These are phyloP conservation scores for Synergus japonicus DNA, from an alignment of 2,888 invertebrate species.

Conservation along the genomic window DNA sequence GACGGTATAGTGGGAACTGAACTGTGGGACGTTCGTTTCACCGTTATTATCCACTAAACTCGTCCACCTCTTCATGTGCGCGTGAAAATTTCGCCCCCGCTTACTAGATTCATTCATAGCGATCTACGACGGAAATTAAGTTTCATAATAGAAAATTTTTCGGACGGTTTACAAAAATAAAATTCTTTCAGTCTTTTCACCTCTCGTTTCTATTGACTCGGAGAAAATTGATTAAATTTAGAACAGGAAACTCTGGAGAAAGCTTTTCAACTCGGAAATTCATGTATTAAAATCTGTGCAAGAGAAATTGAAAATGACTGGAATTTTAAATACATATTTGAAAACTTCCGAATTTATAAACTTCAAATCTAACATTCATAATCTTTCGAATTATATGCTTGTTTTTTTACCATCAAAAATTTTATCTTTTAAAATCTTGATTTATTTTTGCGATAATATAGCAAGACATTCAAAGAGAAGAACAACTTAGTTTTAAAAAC, in stretches of 20 bases:
- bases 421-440: neutral
- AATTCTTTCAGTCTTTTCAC: neutral
- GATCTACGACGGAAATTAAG: conserved; percentile 22
- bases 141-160: neutral
- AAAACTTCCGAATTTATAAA: neutral
- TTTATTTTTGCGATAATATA: neutral
- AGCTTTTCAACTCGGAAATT: neutral
- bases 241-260: neutral
- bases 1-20: conserved; percentile 51
- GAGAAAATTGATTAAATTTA: neutral
- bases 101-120: conserved; percentile 18
- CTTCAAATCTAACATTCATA: neutral
- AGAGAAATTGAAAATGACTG: too few relatives aligned
- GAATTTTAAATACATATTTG: too few relatives aligned
- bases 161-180: neutral
- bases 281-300: too few relatives aligned
- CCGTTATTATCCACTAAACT: conserved; percentile 57
- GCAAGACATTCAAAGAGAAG: neutral
- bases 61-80: conserved; percentile 31
- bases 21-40: conserved; percentile 50
- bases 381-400: neutral
- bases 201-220: neutral
- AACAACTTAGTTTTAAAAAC: neutral
- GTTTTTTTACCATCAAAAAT: too few relatives aligned
- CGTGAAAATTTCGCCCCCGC: conserved; percentile 34